Evolutionary conservation across 2,888 invertebrate genomes (phyloP).

Genomic region (Gisinianus flammeolus): DNA sequence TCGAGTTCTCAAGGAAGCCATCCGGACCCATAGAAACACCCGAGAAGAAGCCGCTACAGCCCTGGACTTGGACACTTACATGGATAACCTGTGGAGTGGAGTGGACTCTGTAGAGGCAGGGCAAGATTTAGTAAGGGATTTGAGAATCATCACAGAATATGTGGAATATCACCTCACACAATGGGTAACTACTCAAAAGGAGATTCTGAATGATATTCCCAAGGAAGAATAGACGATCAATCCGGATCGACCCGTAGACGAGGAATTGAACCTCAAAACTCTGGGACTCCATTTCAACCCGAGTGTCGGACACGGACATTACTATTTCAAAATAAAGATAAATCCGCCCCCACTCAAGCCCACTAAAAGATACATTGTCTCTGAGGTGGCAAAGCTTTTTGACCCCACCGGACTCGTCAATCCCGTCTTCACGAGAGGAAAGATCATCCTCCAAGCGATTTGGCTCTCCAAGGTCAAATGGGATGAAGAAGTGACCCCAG

Average conservation of each 20-base stretch:
- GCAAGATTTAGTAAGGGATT: no score
- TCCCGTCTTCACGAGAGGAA: not conserved
- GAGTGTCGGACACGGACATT: slow-evolving; percentile 10
- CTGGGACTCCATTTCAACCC: slow-evolving; percentile 41
- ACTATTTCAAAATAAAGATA: slow-evolving; percentile 20
- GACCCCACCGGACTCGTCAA: slow-evolving; percentile 41
- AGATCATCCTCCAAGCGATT: not conserved
- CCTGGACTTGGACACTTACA: not conserved
- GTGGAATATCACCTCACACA: slow-evolving; percentile 54
- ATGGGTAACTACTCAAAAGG: slow-evolving; percentile 54
- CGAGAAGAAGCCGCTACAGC: no score
- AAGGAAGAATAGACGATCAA: slow-evolving; percentile 1
- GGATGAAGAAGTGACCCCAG: not conserved
- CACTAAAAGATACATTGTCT: slow-evolving; percentile 31
- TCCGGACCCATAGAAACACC: no score
- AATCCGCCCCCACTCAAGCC: not conserved
- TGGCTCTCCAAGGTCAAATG: not conserved
- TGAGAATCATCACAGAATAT: no score
- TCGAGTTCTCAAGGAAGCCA: slow-evolving; percentile 54
- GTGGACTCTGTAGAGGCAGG: no score
- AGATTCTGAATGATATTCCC: slow-evolving; percentile 7
- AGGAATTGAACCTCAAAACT: slow-evolving; percentile 23
- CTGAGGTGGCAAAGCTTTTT: slow-evolving; percentile 24
- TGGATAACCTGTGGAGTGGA: not conserved
- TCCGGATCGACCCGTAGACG: not conserved